Evolutionary conservation across 2,797 vertebrate genomes (phyloP), one percentile per base, ranked within the genome.

Genomic region (Takifugu ocellatus): DNA sequence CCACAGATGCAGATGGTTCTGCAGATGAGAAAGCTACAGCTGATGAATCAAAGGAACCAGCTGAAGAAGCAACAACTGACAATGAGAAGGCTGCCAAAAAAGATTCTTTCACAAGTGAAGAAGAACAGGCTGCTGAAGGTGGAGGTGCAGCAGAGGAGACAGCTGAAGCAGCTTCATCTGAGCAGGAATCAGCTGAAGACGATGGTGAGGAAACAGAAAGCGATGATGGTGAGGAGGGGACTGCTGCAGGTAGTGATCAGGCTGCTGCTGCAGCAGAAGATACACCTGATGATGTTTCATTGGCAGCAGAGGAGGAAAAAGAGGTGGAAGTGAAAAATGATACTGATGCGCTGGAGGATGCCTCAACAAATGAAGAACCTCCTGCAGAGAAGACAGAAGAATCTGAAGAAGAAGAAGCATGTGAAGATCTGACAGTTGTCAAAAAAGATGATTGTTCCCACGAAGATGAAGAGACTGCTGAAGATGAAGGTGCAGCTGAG

Each of bases 261-360:
- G 21, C 21, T 21, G 53, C 49, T 3, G 46, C 29, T 52, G 42
- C 25, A 25, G 50, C 25, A 36, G 55, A 56, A 5, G 7, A 27
- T n/a, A 53, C 53, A 17, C 59, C 48, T 27, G 72, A 74, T 0
- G 42, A 72, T 2, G 61, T 75, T 2, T 46, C 24, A 69, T 54
- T 11, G 8, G 65, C 15, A 42, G 56, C 17, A 54, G 44, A 6
- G 1, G 8, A 7, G 14, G n/a, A 2, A 46, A 51, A 63, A 26
- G 50, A 48, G 0, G 21, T 10, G 15, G 53, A 75, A 51, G 54
- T 59, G n/a, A 39, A 2, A 5, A 39, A 17, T 44, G 47, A 51
- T 17, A 29, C 44, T 45, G 45, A 54, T 4, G 57, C 72, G 11
- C 26, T 24, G 53, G 21, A 21, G 21, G 21, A 31, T 21, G 21